These are phyloP conservation scores for Epirrita christyi DNA, from an alignment of 2,888 invertebrate genomes.

Conservation along the genomic window DNA sequence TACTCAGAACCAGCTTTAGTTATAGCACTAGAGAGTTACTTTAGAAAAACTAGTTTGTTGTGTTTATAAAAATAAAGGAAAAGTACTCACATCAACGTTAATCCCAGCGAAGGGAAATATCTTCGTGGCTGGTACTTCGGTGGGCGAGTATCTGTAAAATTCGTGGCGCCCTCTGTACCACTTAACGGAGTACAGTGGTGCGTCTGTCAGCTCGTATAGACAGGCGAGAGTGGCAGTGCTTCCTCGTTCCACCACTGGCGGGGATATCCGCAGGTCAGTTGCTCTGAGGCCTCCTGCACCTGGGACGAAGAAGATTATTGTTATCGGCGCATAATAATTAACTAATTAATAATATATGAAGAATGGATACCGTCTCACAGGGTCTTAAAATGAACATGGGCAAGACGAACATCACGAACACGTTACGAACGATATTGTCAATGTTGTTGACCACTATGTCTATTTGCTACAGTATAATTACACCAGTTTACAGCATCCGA, in stretches of 20 bases:
- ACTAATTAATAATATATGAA: no score
- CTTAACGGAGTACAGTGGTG: conserved; percentile 88
- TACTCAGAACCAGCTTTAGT: no score
- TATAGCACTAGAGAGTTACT: no score
- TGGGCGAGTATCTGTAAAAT: conserved; percentile 87
- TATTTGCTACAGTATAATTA: no score
- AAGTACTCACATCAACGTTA: conserved; percentile 86
- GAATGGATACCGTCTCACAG: no score
- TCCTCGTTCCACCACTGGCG: conserved; percentile 85
- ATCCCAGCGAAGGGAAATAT: conserved; percentile 87
- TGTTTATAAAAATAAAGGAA: background rate
- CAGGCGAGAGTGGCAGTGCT: conserved; percentile 86
- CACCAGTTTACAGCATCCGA: no score
- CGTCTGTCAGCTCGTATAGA: conserved; percentile 87
- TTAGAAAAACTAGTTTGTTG: no score
- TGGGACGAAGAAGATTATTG: conserved; percentile 35
- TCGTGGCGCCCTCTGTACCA: conserved; percentile 89
- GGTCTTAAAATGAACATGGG: no score
- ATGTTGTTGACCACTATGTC: no score
- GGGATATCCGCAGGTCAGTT: conserved; percentile 84
- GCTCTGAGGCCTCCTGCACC: conserved; percentile 81
- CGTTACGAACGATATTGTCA: no score
- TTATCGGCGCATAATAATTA: no score
- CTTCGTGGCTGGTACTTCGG: conserved; percentile 86
- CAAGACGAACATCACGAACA: no score